Evolutionary conservation across 2,113 vertebrate genomes (phyloP).

Genomic region (Pelvicachromis taeniatus): DNA sequence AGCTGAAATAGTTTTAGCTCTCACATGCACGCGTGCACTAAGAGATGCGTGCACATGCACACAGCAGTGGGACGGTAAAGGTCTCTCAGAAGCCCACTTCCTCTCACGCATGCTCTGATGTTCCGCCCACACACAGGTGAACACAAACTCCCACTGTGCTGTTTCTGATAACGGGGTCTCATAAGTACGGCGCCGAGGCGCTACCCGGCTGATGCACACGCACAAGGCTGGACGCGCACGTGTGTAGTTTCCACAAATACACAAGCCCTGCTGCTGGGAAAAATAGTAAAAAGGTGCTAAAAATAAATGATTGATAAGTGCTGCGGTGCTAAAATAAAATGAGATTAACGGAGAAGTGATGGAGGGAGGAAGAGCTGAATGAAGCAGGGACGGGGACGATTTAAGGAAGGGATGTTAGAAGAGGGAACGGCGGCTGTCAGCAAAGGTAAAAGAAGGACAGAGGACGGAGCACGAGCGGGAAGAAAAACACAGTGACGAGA

Average conservation of each 20-base stretch:
- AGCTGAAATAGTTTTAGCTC: slow-evolving; percentile 31
- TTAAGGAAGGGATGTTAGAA: slow-evolving; percentile 14
- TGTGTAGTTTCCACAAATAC: neutral
- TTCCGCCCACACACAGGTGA: slow-evolving; percentile 26
- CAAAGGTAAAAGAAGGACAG: slow-evolving; percentile 35
- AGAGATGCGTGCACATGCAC: neutral
- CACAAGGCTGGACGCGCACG: neutral
- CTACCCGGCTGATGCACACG: neutral
- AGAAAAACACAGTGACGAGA: slow-evolving; percentile 19
- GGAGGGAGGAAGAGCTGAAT: slow-evolving; percentile 4
- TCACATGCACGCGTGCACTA: neutral
- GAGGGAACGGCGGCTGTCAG: slow-evolving; percentile 34
- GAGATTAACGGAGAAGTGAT: slow-evolving; percentile 36
- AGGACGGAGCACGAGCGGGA: neutral
- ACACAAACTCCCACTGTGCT: slow-evolving; percentile 7
- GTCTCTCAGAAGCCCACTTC: neutral
- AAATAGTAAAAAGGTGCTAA: slow-evolving; percentile 40
- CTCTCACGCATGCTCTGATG: slow-evolving; percentile 9
- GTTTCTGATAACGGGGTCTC: neutral
- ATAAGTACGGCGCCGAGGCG: neutral
- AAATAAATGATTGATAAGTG: slow-evolving; percentile 58
- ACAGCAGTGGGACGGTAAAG: neutral
- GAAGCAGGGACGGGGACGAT: slow-evolving; percentile 17
- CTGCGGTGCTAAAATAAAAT: slow-evolving; percentile 41
- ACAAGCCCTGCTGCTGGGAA: neutral